Conservation (phyloP, 1,140 invertebrate genomes). For the Drosophila parvula region DNA sequence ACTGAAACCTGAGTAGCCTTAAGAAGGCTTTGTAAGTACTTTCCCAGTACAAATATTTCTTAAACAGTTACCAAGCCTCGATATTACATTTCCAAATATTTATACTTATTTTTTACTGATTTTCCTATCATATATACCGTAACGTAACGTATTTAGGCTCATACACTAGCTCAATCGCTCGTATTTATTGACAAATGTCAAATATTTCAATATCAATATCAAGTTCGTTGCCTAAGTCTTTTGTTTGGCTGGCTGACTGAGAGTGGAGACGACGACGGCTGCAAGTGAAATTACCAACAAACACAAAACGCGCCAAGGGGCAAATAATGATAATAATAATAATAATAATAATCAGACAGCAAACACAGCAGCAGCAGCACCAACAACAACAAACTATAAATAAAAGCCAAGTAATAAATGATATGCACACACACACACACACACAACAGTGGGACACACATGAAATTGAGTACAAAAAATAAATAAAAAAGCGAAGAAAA, state of each 20-base stretch:
- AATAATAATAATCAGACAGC: constrained; percentile 16
- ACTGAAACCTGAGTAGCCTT: no score
- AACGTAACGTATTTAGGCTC: neutral
- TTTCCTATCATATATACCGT: neutral
- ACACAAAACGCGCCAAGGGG: constrained; percentile 11
- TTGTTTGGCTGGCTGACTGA: constrained; percentile 47
- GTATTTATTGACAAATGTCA: constrained; percentile 43
- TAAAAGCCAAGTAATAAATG: constrained; percentile 51
- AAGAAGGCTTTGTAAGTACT: no score
- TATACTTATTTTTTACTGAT: neutral
- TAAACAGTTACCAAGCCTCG: neutral
- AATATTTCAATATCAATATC: constrained; percentile 81
- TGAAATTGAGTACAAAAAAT: constrained; percentile 68
- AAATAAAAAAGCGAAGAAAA: constrained; percentile 38
- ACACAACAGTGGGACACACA: constrained; percentile 51
- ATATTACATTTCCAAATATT: neutral
- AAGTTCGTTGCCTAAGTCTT: constrained; percentile 81
- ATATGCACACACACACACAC: constrained; percentile 55
- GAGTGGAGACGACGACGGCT: neutral
- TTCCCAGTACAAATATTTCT: no score
- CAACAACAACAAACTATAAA: constrained; percentile 45
- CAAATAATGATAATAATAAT: constrained; percentile 31
- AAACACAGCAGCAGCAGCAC: constrained; percentile 6
- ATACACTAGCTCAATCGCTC: neutral
- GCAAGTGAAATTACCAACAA: constrained; percentile 57